A percentile compares a stretch with the other conserved stretches of the same genome.
phyloP scores from a whole-genome alignment of 2,113 vertebrate species.

The Pseudorhombus dupliciocellatus region DNA sequence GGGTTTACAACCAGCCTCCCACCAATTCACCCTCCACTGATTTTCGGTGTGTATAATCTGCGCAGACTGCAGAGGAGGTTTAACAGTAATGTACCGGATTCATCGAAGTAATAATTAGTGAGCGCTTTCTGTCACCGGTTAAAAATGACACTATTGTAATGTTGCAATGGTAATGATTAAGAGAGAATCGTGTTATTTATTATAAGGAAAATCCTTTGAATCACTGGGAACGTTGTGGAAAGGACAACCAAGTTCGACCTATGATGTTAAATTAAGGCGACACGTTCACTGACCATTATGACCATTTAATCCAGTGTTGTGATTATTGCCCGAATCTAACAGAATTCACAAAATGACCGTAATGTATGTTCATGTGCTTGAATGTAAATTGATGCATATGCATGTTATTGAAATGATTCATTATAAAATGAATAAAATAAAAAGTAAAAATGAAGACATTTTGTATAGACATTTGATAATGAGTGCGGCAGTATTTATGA shows the following conservation, averaged over 20 bases:
- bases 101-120: slow-evolving; percentile 8
- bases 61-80: slow-evolving; percentile 34
- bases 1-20: slow-evolving; percentile 60
- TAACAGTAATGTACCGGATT: not conserved
- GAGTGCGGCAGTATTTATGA: not conserved
- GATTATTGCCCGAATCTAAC: not conserved
- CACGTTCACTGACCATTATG: not conserved
- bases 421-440: too few species aligned
- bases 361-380: too few species aligned
- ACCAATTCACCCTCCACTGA: slow-evolving; percentile 39
- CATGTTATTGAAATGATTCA: not conserved
- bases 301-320: not conserved
- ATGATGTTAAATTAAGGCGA: not conserved
- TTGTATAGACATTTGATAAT: too few species aligned
- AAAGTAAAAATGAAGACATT: too few species aligned
- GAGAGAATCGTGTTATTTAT: not conserved
- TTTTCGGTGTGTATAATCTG: slow-evolving; percentile 51
- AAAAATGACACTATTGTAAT: not conserved
- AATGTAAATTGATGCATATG: not conserved
- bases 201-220: too few species aligned
- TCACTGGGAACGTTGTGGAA: too few species aligned
- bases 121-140: not conserved
- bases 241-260: not conserved
- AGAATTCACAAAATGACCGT: not conserved
- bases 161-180: not conserved